Base-by-base conservation (phyloP, 2,113 vertebrate genomes). In the Channa maculata region DNA sequence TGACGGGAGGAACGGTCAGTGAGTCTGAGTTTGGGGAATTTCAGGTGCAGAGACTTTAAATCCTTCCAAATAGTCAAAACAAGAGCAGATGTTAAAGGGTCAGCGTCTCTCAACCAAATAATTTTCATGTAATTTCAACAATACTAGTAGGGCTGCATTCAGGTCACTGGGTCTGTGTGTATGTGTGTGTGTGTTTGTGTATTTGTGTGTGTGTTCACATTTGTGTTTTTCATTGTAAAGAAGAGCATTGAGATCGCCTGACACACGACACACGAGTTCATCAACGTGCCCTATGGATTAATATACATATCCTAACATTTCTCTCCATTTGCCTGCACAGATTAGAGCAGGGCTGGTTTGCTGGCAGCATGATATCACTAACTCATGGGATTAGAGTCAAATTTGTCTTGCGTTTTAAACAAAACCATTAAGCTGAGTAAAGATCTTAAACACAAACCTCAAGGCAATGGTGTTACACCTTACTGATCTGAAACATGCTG, bases 401-500 rank as follows among this genome's bases (percentile, higher is more conserved):
- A 78, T 72, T 57, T 80, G 61, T 85, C 65, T 75, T 85, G 71
- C 70, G 6, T 87, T 91, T 82, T 65, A 81, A 77, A 85, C 70
- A 89, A 88, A 84, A 72, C 44, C 86, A 86, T 79, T 83, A 90
- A 75, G 67, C 61, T 58, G 66, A 75, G 68, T 75, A 66, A 78
- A 77, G 69, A 58, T 45, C 33, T 54, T 38, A 65, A 80, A 83
- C 24, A 52, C 57, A 72, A 76, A 64, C 57, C 70, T 61, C 51
- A 5, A 36, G 57, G 52, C 5, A 14, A 70, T 58, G 36, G 68
- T 13, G 71, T 58, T 54, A 38, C 71, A 65, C 77, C 12, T 75
- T 55, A 68, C 59, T 66, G 67, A 83, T 85, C 54, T 75, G 63
- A 55, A 59, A 66, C 48, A 57, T 74, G 77, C 65, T 75, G 73